Conservation (phyloP, 1,140 invertebrate species). For the Neodiprion virginianus region DNA sequence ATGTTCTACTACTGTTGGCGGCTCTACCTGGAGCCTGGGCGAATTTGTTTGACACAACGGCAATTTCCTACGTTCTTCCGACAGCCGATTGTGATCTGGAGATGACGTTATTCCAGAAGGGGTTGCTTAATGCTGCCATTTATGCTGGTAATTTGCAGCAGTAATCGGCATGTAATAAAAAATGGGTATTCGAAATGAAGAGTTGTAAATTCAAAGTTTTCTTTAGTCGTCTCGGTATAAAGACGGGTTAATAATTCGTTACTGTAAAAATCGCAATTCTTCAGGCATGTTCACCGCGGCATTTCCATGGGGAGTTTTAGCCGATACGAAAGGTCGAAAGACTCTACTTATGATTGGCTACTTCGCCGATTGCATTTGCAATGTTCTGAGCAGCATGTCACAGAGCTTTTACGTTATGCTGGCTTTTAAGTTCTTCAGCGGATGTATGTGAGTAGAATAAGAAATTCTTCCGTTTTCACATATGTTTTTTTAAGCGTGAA, state of each 20-base stretch:
- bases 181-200: neutral
- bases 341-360: slow-evolving; percentile 66
- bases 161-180: neutral
- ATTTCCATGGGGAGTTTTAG: slow-evolving; percentile 69
- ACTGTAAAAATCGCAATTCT: neutral
- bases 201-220: slow-evolving; percentile 8
- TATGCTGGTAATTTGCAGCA: slow-evolving; percentile 43
- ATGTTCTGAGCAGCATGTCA: slow-evolving; percentile 67
- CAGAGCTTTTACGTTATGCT: slow-evolving; percentile 73
- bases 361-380: slow-evolving; percentile 68
- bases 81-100: slow-evolving; percentile 56
- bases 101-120: slow-evolving; percentile 48
- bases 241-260: neutral
- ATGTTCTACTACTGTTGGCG: slow-evolving; percentile 64
- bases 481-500: slow-evolving; percentile 5
- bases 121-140: slow-evolving; percentile 44
- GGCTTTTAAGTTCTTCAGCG: slow-evolving; percentile 72
- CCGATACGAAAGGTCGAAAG: slow-evolving; percentile 65
- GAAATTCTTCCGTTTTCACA: neutral
- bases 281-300: slow-evolving; percentile 59
- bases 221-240: neutral
- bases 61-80: slow-evolving; percentile 40
- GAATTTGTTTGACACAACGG: slow-evolving; percentile 31
- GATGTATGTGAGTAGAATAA: slow-evolving; percentile 70
- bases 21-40: slow-evolving; percentile 64